These are phyloP conservation scores for Oryzias woworae DNA, from an alignment of 2,113 vertebrate genomes.

Conservation along the genomic window DNA sequence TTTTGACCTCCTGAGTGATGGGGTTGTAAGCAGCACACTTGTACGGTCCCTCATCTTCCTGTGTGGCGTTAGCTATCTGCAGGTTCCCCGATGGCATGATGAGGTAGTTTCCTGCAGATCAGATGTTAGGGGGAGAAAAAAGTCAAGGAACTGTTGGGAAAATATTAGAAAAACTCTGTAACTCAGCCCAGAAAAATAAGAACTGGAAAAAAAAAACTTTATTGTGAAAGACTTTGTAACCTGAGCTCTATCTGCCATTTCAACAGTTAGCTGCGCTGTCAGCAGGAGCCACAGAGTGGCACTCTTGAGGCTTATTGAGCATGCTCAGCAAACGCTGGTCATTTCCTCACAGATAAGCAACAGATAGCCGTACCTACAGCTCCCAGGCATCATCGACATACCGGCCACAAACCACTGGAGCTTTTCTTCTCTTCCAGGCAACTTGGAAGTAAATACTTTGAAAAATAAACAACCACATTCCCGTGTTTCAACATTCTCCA, in stretches of 20 bases:
- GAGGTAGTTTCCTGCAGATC: conserved; percentile 89
- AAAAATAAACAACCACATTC: conserved; percentile 74
- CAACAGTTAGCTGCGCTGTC: not conserved
- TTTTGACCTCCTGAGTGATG: conserved; percentile 95
- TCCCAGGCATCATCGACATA: conserved; percentile 70
- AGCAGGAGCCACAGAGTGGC: conserved; percentile 50
- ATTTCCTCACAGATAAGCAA: conserved; percentile 67
- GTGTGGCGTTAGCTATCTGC: conserved; percentile 95
- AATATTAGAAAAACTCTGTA: not conserved
- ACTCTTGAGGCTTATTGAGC: conserved; percentile 28
- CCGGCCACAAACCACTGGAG: conserved; percentile 63
- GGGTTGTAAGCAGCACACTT: conserved; percentile 98
- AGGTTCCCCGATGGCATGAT: conserved; percentile 99
- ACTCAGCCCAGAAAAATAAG: not conserved
- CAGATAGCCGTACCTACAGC: conserved; percentile 67
- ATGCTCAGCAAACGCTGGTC: not conserved
- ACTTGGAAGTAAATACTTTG: conserved; percentile 67
- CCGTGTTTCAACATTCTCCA: conserved; percentile 68
- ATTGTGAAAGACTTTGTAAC: conserved; percentile 34
- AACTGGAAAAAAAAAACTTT: conserved; percentile 6
- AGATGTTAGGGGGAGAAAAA: not conserved
- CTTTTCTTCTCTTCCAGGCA: conserved; percentile 62
- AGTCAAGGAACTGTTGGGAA: not conserved
- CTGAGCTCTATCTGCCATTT: conserved; percentile 26
- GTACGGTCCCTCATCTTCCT: conserved; percentile 92